These are phyloP conservation scores for Thymallus thymallus DNA, from an alignment of 2,113 vertebrate genomes.

Conservation along the genomic window DNA sequence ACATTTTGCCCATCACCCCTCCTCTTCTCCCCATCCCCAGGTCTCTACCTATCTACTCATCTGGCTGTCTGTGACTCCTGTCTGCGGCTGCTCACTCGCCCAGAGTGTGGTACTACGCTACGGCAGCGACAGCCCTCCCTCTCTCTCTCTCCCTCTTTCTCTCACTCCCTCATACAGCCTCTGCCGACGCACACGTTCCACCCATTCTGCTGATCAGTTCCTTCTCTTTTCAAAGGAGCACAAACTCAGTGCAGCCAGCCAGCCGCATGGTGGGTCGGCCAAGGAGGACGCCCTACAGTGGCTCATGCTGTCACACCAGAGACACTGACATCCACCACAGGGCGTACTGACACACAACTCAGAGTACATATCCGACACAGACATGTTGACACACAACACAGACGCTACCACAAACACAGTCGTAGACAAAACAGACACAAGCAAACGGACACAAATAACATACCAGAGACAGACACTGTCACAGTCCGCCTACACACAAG, in stretches of 20 bases:
- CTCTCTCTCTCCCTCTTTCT: constrained; percentile 54
- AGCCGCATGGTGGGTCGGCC: constrained; percentile 25
- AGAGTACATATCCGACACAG: background rate
- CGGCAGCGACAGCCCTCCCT: constrained; percentile 65
- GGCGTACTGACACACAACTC: background rate
- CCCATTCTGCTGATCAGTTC: constrained; percentile 71
- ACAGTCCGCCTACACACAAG: background rate
- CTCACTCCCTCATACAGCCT: constrained; percentile 27
- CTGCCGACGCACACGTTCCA: background rate
- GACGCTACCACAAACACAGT: background rate
- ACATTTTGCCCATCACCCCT: constrained; percentile 24
- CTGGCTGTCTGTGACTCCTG: constrained; percentile 63
- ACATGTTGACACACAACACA: background rate
- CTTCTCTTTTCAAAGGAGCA: constrained; percentile 52
- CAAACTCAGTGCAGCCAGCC: constrained; percentile 47
- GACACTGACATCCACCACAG: constrained; percentile 19
- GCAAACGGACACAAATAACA: background rate
- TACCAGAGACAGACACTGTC: constrained; percentile 14
- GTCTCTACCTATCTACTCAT: constrained; percentile 66
- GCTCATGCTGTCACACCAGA: constrained; percentile 12
- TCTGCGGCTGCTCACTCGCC: constrained; percentile 64
- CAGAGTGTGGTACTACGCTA: constrained; percentile 58
- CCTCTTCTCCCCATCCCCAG: constrained; percentile 24
- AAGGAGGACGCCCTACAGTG: constrained; percentile 25
- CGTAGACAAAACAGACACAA: background rate